Evolutionary conservation across 2,888 invertebrate genomes (phyloP), one percentile per base, ranked within the genome.

Genomic region (Pinctada fucata): DNA sequence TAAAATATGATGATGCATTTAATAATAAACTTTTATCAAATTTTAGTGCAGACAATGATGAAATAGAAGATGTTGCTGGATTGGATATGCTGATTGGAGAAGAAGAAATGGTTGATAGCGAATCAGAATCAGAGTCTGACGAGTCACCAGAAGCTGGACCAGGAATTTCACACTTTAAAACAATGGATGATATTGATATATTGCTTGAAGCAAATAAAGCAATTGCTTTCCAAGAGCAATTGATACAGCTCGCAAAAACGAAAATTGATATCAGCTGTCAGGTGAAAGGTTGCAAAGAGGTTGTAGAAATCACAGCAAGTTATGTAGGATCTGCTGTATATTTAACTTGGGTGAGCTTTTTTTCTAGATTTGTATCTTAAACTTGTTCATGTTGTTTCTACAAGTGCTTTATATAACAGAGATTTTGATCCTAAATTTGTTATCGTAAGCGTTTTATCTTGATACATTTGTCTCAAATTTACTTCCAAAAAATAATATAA

Each of bases 301-400:
- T 45, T n/a, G 48, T 69, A 69, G 48, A 69, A 10, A 69, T 69
- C 10, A 47, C 69, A 45, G n/a, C 48, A 69, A 69, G 48, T 47
- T 45, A 66, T 75, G 66, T 16, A 31, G 69, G 75, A 10, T 75
- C 75, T 51, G 75, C 75, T 58, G 58, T 70, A 48, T 70, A 70
- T 69, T 63, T 76, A 16, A 58, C 69, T 67, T 76, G 76, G 76
- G 76, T 76, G 16, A n/a, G 64, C 45, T 31, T 52, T 16, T 51
- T 52, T 72, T 3, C 45, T 16, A 16, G 5, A n/a, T 49, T n/a
- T 67, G 31, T 16, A 10, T 31, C 31, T 31, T 31, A 31, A 31
- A 31, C 31, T 31, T 31, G 31, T 31, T 31, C 31, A 31, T 31
- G 31, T 31, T 31, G 31, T 31, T 31, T 31, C 31, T 31, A 31